Conservation (phyloP, 2,888 invertebrate species). For the Prosapia bicincta region DNA sequence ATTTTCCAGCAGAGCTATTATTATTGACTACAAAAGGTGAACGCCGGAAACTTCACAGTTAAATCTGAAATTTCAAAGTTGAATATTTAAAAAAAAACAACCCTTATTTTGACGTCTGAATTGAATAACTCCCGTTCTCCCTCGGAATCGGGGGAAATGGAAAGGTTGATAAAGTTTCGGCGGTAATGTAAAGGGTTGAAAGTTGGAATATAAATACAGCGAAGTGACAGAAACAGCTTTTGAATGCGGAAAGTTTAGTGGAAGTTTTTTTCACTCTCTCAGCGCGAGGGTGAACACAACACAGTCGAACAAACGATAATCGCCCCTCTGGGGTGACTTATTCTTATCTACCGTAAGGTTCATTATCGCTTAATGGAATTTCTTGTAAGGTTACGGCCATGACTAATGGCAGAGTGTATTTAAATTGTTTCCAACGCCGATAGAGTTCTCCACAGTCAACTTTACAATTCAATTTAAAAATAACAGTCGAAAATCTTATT, state of each 20-base stretch:
- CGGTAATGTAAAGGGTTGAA: not conserved
- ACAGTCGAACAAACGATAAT: not conserved
- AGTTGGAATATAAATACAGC: not conserved
- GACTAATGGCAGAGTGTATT: not conserved
- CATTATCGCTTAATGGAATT: not conserved
- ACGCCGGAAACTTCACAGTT: not conserved
- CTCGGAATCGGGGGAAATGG: not conserved
- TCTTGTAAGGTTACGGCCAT: not conserved
- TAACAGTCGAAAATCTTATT: not conserved
- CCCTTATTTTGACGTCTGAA: not conserved
- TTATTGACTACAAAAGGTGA: not conserved
- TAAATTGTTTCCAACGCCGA: not conserved
- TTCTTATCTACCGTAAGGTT: not conserved
- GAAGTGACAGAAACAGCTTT: not conserved
- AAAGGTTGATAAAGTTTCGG: not conserved
- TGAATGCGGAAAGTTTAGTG: not conserved
- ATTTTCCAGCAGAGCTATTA: too few species aligned
- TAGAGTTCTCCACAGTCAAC: not conserved
- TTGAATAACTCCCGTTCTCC: not conserved
- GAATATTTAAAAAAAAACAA: not conserved
- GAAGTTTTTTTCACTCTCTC: not conserved
- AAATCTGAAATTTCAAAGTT: not conserved
- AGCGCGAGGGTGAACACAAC: not conserved
- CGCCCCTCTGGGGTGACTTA: not conserved
- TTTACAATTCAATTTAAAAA: conserved; percentile 2